A percentile compares a stretch with the other conserved stretches of the same genome.
phyloP scores from a whole-genome alignment of 2,888 invertebrate genomes.

The Eilema griseolum region DNA sequence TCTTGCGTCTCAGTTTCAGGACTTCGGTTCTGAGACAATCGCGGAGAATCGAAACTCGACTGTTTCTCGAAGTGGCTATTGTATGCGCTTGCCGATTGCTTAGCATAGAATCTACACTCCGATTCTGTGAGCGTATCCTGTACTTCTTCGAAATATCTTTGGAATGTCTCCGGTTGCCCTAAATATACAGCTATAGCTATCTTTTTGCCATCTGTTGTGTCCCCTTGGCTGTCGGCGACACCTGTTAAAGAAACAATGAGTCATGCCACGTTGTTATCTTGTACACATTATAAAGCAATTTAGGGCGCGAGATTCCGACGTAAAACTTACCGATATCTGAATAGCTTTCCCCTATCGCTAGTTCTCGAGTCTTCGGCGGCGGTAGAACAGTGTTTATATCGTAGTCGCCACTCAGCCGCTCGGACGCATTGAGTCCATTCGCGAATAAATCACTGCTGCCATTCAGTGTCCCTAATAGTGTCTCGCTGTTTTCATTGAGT shows the following conservation, averaged over 20 bases:
- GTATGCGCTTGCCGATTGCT: conserved; percentile 79
- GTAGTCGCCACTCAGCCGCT: conserved; percentile 82
- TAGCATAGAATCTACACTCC: conserved; percentile 87
- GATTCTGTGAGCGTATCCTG: conserved; percentile 89
- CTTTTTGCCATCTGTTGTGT: conserved; percentile 94
- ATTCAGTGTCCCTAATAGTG: conserved; percentile 74
- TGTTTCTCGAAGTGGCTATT: conserved; percentile 82
- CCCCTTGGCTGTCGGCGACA: conserved; percentile 87
- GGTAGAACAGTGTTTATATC: conserved; percentile 83
- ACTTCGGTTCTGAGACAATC: conserved; percentile 80
- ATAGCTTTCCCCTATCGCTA: conserved; percentile 85
- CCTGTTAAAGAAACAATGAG: conserved; percentile 60
- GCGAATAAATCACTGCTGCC: conserved; percentile 80
- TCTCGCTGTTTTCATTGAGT: conserved; percentile 77
- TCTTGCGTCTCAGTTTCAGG: conserved; percentile 81
- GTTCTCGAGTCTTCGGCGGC: conserved; percentile 81
- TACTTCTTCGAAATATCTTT: conserved; percentile 89
- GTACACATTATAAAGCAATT: conserved; percentile 23
- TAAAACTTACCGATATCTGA: conserved; percentile 80
- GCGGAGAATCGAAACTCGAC: conserved; percentile 80
- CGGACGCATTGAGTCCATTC: conserved; percentile 73
- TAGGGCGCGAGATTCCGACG: conserved; percentile 4
- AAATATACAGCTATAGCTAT: conserved; percentile 95
- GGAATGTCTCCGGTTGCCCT: conserved; percentile 93
- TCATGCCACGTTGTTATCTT: conserved; percentile 31